Conservation (phyloP, 2,797 vertebrate species). For the Clarias laeviceps region DNA sequence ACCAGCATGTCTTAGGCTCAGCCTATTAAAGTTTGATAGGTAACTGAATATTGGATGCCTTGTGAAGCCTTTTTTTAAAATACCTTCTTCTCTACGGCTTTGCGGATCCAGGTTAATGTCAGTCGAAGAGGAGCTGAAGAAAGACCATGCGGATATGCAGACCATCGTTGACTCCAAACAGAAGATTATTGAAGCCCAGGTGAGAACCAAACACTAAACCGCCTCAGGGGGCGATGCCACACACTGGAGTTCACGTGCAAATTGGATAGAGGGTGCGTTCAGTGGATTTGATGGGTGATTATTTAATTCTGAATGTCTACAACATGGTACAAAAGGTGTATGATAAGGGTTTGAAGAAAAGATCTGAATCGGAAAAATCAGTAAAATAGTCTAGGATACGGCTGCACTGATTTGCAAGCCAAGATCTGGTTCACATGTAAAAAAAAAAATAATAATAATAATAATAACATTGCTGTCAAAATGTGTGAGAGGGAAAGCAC, state of each 20-base stretch:
- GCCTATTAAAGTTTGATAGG: constrained; percentile 13
- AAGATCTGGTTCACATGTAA: background rate
- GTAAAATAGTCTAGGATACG: background rate
- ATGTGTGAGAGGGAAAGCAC: background rate
- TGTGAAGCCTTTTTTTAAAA: background rate
- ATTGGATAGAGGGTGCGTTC: background rate
- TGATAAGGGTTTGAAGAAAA: background rate
- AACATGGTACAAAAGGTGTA: background rate
- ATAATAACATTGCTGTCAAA: background rate
- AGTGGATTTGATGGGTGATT: background rate
- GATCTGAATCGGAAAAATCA: background rate
- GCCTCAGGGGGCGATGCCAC: background rate
- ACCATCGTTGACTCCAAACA: constrained; percentile 95
- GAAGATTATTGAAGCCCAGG: constrained; percentile 96
- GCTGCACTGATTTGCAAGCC: background rate
- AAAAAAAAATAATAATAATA: too few relatives aligned
- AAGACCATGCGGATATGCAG: constrained; percentile 95
- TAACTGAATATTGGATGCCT: background rate
- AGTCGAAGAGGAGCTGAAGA: constrained; percentile 93
- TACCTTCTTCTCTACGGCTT: background rate
- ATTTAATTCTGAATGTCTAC: background rate
- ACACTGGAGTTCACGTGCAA: background rate
- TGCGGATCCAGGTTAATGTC: constrained; percentile 86
- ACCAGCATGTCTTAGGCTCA: background rate
- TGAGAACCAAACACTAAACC: constrained; percentile 51